Evolutionary conservation across 2,797 vertebrate genomes (phyloP).

Genomic region (Lepilemur ruficaudatus): DNA sequence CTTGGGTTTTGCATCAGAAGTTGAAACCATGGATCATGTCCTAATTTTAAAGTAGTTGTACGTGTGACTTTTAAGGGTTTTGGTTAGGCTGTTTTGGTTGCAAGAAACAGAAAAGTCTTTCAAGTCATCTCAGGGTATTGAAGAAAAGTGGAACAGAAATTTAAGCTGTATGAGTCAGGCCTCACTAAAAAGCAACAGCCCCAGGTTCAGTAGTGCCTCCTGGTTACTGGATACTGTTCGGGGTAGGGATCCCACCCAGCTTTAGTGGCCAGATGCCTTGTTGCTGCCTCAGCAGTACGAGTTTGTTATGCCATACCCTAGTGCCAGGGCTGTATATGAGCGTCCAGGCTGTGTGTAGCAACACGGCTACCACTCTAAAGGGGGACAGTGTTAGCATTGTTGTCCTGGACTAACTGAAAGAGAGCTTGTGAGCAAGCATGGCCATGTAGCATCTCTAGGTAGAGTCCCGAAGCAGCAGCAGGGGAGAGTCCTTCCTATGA

Average conservation of each 20-base stretch:
- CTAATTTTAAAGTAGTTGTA: constrained; percentile 3
- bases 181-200: neutral
- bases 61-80: neutral
- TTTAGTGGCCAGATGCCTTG: neutral
- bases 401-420: neutral
- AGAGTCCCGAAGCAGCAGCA: neutral
- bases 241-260: neutral
- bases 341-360: neutral
- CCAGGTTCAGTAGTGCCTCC: neutral
- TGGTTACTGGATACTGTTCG: neutral
- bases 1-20: neutral
- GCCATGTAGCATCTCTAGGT: neutral
- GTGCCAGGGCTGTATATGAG: neutral
- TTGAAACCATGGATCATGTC: neutral
- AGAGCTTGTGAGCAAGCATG: neutral
- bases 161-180: neutral
- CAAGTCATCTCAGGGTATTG: neutral
- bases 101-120: neutral
- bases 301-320: neutral
- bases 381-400: neutral
- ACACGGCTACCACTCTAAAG: neutral
- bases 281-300: neutral
- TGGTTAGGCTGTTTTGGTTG: constrained; percentile 28
- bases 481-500: neutral
- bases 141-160: constrained; percentile 19